phyloP scores from a whole-genome alignment of 2,113 vertebrate species.

The Columbina picui region DNA sequence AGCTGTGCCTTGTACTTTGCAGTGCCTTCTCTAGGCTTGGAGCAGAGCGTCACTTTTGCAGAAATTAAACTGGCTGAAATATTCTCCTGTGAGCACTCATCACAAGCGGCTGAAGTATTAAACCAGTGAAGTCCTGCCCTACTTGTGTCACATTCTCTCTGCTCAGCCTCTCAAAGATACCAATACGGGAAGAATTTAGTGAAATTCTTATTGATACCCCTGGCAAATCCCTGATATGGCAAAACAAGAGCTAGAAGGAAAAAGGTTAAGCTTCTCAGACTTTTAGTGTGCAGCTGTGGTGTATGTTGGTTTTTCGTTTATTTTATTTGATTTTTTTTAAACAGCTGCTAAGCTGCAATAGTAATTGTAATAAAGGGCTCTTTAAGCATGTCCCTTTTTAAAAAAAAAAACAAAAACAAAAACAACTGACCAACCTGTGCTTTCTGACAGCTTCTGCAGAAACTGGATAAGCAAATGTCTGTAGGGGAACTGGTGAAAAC shows the following conservation, averaged over 20 bases:
- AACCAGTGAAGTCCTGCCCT: slow-evolving; percentile 30
- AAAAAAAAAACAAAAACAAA: too few relatives aligned
- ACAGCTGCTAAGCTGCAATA: neutral
- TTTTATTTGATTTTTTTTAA: neutral
- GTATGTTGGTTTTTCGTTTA: neutral
- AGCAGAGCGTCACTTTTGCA: neutral
- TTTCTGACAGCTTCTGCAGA: neutral
- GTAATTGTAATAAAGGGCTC: neutral
- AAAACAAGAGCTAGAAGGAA: neutral
- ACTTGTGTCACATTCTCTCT: slow-evolving; percentile 55
- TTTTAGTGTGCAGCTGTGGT: neutral
- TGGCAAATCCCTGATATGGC: neutral
- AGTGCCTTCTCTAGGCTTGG: neutral
- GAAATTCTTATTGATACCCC: neutral
- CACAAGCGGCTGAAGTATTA: neutral
- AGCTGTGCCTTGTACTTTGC: neutral
- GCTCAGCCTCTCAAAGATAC: neutral
- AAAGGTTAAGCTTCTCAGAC: neutral
- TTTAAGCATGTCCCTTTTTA: neutral
- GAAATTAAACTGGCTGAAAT: neutral
- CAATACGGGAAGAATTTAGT: neutral
- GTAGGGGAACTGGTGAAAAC: neutral
- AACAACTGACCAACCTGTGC: fast-evolving
- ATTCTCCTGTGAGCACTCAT: neutral
- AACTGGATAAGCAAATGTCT: neutral